Evolutionary conservation across 1,140 invertebrate species (phyloP).

Genomic region (Druon quercuslanigerum): DNA sequence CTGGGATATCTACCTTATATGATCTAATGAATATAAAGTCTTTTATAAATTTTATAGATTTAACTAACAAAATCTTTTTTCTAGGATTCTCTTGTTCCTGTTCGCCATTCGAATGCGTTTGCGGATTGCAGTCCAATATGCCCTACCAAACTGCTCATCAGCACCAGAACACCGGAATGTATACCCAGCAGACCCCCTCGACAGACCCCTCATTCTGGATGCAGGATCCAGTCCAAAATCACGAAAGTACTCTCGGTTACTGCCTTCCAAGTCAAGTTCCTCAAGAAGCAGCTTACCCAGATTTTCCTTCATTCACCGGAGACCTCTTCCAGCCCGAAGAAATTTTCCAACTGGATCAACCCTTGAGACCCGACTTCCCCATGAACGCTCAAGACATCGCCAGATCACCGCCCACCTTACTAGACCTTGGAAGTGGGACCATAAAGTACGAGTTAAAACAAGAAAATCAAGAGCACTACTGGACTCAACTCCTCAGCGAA

Average conservation of each 20-base stretch:
- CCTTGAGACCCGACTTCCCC: conserved; percentile 79
- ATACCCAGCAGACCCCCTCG: conserved; percentile 55
- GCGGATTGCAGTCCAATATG: conserved; percentile 59
- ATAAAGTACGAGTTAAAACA: conserved; percentile 75
- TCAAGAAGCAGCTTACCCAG: conserved; percentile 67
- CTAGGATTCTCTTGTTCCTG: conserved; percentile 80
- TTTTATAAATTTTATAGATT: too few relatives aligned
- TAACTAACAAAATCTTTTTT: conserved; percentile 44
- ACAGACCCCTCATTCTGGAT: conserved; percentile 67
- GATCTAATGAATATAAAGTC: too few relatives aligned
- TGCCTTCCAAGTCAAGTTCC: conserved; percentile 61
- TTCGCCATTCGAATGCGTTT: conserved; percentile 80
- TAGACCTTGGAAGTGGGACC: conserved; percentile 83
- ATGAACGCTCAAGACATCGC: conserved; percentile 72
- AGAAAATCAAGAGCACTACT: conserved; percentile 66
- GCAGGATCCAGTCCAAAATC: conserved; percentile 58
- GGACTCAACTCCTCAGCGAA: conserved; percentile 70
- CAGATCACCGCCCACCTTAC: conserved; percentile 81
- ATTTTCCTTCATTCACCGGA: conserved; percentile 77
- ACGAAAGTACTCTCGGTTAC: conserved; percentile 59
- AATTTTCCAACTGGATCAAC: conserved; percentile 86
- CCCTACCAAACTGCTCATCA: conserved; percentile 65
- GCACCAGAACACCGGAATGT: conserved; percentile 53
- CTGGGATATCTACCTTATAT: too few relatives aligned
- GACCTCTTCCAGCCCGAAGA: conserved; percentile 87